A percentile compares a stretch with the other conserved stretches of the same genome.
These are phyloP conservation scores for Carapus acus DNA, from an alignment of 2,797 vertebrate genomes.

Conservation along the genomic window DNA sequence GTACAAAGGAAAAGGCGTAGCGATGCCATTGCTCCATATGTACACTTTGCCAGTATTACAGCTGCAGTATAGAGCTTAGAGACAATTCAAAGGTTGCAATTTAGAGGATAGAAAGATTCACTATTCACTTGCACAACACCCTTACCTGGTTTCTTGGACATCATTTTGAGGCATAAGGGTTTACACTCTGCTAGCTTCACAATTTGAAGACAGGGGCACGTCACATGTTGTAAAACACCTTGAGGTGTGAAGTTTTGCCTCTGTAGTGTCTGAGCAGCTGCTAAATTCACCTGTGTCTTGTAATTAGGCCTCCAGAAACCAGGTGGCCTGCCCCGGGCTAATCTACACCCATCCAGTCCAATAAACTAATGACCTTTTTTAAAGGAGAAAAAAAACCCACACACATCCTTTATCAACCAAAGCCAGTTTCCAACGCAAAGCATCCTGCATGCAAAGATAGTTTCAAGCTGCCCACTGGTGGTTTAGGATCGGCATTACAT, in stretches of 20 bases:
- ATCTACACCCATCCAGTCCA: slow-evolving; percentile 8
- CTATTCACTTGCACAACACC: too few species aligned
- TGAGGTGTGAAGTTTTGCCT: slow-evolving; percentile 42
- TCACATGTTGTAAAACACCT: slow-evolving; percentile 43
- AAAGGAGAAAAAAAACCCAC: slow-evolving; percentile 10
- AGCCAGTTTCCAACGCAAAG: background rate
- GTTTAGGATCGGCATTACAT: slow-evolving; percentile 44
- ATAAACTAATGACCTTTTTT: slow-evolving; percentile 26
- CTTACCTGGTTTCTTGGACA: too few species aligned
- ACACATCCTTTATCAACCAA: slow-evolving; percentile 6
- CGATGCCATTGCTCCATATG: background rate
- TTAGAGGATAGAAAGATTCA: too few species aligned
- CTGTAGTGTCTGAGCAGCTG: slow-evolving; percentile 40
- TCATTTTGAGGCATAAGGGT: too few species aligned
- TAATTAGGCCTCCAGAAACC: slow-evolving; percentile 45
- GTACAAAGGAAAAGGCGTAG: slow-evolving; percentile 1
- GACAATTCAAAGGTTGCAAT: too few species aligned
- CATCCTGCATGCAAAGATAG: slow-evolving; percentile 36
- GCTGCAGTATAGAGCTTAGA: too few species aligned
- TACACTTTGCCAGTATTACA: too few species aligned
- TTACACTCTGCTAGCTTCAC: too few species aligned
- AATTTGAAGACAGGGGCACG: too few species aligned
- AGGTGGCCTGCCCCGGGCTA: slow-evolving; percentile 46
- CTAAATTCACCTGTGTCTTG: slow-evolving; percentile 24
- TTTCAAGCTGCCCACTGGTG: slow-evolving; percentile 66